These are phyloP conservation scores for Gonocerus acuteangulatus DNA, from an alignment of 2,888 invertebrate genomes.

Conservation along the genomic window DNA sequence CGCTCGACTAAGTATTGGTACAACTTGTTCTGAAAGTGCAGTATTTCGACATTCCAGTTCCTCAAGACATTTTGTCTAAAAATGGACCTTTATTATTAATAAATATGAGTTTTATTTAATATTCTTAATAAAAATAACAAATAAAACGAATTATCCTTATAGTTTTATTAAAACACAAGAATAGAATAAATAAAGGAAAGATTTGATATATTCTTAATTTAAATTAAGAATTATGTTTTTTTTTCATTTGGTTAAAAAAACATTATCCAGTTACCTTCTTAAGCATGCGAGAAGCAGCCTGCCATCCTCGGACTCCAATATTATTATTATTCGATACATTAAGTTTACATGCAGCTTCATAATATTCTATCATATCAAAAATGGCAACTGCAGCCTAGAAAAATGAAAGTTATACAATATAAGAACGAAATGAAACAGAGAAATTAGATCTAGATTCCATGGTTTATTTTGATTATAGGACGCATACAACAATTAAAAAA, in stretches of 20 bases:
- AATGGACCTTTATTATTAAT: constrained; percentile 19
- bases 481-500: too few species aligned
- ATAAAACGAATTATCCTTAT: background rate
- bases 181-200: too few species aligned
- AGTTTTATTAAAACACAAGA: background rate
- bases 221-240: too few species aligned
- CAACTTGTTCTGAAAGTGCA: constrained; percentile 57
- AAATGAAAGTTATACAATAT: too few species aligned
- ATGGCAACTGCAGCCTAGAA: constrained; percentile 58
- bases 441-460: too few species aligned
- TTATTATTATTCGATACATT: constrained; percentile 68
- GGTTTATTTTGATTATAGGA: too few species aligned
- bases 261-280: constrained; percentile 54
- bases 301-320: constrained; percentile 75
- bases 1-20: constrained; percentile 65
- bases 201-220: too few species aligned
- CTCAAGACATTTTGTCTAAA: constrained; percentile 60
- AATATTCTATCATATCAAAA: constrained; percentile 88
- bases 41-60: constrained; percentile 60
- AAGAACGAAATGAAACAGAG: too few species aligned
- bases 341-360: constrained; percentile 69
- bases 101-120: background rate
- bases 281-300: constrained; percentile 69
- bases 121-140: constrained; percentile 12
- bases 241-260: background rate